Evolutionary conservation across 2,888 invertebrate species (phyloP).

Genomic region (Tipula unca): DNA sequence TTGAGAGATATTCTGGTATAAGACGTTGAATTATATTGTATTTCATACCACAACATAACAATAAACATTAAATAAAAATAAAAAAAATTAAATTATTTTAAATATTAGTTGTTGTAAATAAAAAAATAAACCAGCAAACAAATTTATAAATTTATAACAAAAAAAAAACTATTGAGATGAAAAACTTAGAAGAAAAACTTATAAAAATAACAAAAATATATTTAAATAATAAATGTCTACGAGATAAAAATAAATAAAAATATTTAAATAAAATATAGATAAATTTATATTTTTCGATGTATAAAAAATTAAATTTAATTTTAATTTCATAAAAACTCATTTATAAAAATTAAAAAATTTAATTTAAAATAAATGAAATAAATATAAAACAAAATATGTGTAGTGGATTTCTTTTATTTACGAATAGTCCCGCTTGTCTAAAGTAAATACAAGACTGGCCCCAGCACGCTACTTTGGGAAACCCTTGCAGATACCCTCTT

Average conservation of each 20-base stretch:
- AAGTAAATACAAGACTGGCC: no score
- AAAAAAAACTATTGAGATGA: neutral
- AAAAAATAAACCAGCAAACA: neutral
- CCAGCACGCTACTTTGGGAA: no score
- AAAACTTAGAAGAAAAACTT: neutral
- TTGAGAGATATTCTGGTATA: neutral
- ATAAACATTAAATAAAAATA: neutral
- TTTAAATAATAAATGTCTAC: neutral
- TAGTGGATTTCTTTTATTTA: neutral
- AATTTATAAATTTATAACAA: no score
- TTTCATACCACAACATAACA: neutral
- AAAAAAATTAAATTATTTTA: neutral
- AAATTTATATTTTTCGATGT: slow-evolving; percentile 14
- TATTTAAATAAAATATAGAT: neutral
- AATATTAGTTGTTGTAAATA: neutral
- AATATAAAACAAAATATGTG: neutral
- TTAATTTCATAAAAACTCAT: neutral
- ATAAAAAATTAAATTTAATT: neutral
- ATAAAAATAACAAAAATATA: neutral
- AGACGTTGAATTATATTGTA: neutral
- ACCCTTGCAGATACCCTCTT: no score
- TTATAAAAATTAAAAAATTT: neutral
- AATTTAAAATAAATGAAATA: neutral
- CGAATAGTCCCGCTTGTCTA: neutral
- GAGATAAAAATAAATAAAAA: neutral